A percentile compares a stretch with the other conserved stretches of the same genome.
These are phyloP conservation scores for Dufourea novaeangliae DNA, from an alignment of 1,140 invertebrate genomes.

Conservation along the genomic window DNA sequence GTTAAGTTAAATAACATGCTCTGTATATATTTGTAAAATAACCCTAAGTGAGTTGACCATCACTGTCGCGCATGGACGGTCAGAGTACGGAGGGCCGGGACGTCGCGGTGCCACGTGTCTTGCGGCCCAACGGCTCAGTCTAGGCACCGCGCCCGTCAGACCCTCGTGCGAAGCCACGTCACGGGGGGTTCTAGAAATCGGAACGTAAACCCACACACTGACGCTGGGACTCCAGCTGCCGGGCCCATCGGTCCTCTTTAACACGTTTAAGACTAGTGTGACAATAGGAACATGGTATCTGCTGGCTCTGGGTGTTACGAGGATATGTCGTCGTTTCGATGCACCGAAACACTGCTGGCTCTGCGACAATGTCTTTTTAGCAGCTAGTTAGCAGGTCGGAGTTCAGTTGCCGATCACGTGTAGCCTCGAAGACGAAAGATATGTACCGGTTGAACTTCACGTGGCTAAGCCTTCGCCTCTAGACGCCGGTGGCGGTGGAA, in stretches of 20 bases:
- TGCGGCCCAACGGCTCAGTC: slow-evolving; percentile 76
- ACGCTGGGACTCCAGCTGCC: not conserved
- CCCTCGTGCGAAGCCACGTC: slow-evolving; percentile 52
- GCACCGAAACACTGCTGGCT: slow-evolving; percentile 44
- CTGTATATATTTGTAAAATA: slow-evolving; percentile 51
- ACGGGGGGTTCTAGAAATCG: slow-evolving; percentile 5
- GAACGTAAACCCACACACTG: not conserved
- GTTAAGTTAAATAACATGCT: not conserved
- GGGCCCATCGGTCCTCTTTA: slow-evolving; percentile 61
- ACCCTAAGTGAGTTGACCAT: slow-evolving; percentile 72
- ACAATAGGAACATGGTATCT: slow-evolving; percentile 81
- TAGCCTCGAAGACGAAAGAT: slow-evolving; percentile 35
- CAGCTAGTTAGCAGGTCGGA: slow-evolving; percentile 26
- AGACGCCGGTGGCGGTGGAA: slow-evolving; percentile 75
- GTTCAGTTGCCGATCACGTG: slow-evolving; percentile 25
- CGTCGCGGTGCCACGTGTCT: slow-evolving; percentile 72
- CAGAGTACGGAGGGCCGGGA: slow-evolving; percentile 69
- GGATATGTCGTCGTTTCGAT: slow-evolving; percentile 68
- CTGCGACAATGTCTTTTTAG: not conserved
- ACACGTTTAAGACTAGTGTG: slow-evolving; percentile 80
- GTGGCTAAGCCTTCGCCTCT: slow-evolving; percentile 82
- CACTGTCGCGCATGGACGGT: slow-evolving; percentile 77
- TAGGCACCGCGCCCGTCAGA: slow-evolving; percentile 66
- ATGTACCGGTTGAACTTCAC: slow-evolving; percentile 64
- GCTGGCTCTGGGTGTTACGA: slow-evolving; percentile 61